Percentiles rank a stretch among this genome's conserved stretches.
Evolutionary conservation across 2,888 invertebrate genomes (phyloP).

Genomic region (Schizaphis graminum): DNA sequence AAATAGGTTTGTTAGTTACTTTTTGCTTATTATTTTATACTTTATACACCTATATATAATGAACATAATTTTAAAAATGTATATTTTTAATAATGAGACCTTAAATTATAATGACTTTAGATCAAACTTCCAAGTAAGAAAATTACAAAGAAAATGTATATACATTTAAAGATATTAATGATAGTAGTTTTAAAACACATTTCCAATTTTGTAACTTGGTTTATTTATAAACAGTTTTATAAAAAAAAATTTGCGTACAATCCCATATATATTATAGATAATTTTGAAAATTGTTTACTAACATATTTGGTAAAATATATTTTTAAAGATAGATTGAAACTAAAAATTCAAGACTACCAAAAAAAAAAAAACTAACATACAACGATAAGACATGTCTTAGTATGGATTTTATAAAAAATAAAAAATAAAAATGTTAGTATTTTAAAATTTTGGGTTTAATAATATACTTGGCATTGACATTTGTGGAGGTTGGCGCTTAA

Average conservation of each 20-base stretch:
- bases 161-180: background rate
- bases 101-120: background rate
- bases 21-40: background rate
- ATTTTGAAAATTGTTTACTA: background rate
- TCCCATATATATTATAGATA: background rate
- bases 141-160: background rate
- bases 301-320: background rate
- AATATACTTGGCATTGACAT: background rate
- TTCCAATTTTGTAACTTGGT: background rate
- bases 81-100: background rate
- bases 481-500: background rate
- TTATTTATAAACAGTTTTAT: background rate
- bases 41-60: background rate
- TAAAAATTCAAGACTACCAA: background rate
- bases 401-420: background rate
- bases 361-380: background rate
- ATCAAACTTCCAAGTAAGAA: background rate
- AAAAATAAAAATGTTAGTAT: background rate
- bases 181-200: background rate
- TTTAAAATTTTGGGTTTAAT: background rate
- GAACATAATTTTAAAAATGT: background rate
- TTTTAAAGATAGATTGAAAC: background rate
- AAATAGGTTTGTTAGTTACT: background rate
- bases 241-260: background rate
- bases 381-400: background rate